Conservation (phyloP, 2,113 vertebrate species). For the Podilymbus podiceps region DNA sequence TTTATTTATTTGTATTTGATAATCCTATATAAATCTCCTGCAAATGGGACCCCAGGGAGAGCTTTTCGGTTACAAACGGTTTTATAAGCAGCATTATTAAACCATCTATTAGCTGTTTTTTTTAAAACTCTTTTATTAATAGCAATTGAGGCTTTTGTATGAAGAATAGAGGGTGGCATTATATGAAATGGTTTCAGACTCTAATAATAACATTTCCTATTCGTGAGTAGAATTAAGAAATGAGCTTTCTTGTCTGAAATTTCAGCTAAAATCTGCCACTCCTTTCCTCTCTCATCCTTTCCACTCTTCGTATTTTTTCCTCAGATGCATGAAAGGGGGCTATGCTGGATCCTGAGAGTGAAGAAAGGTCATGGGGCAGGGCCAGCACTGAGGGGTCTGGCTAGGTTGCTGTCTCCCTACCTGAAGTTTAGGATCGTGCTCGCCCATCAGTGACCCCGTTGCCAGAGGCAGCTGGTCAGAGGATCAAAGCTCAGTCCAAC, state of each 20-base stretch:
- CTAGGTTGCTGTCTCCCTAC: neutral
- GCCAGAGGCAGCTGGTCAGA: neutral
- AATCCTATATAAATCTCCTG: constrained; percentile 25
- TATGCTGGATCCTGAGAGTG: neutral
- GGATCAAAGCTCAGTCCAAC: neutral
- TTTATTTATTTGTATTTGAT: neutral
- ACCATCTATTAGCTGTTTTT: constrained; percentile 9
- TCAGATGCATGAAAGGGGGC: neutral
- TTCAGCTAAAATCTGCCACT: neutral
- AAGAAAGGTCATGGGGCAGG: neutral
- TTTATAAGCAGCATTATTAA: constrained; percentile 49
- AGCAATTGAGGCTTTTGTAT: neutral
- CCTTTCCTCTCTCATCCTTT: neutral
- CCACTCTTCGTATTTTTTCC: neutral
- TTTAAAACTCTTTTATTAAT: constrained; percentile 1
- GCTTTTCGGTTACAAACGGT: constrained; percentile 37
- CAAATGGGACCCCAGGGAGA: constrained; percentile 22
- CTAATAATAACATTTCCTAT: constrained; percentile 7
- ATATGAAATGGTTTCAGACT: neutral
- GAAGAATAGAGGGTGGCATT: neutral
- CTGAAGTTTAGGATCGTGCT: neutral
- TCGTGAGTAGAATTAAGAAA: neutral
- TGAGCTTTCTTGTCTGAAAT: neutral
- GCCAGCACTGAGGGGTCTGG: neutral
- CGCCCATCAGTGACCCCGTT: rapidly evolving